Conservation (phyloP, 2,888 invertebrate species). For the Rotaria macrura region DNA sequence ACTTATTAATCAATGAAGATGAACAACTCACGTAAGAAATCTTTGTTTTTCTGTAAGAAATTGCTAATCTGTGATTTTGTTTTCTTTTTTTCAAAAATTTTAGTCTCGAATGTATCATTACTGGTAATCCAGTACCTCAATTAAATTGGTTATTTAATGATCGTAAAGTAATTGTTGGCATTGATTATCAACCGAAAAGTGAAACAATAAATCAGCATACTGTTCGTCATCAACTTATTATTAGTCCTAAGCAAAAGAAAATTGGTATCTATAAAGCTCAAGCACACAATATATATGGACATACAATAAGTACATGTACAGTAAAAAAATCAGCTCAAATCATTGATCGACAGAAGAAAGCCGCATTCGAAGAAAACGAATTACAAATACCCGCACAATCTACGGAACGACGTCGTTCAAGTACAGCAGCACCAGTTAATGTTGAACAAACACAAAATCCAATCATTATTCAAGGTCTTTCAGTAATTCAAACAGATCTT, state of each 20-base stretch:
- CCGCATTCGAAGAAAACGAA: not conserved
- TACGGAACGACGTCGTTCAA: not conserved
- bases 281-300: not conserved
- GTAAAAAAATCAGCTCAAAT: not conserved
- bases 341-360: not conserved
- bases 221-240: not conserved
- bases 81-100: not conserved
- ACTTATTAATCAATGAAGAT: not conserved
- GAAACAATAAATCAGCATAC: not conserved
- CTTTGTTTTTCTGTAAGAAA: not conserved
- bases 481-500: not conserved
- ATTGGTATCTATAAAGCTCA: not conserved
- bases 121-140: constrained; percentile 18
- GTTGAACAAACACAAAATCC: not conserved
- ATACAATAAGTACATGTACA: not conserved
- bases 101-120: constrained; percentile 13
- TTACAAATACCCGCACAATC: not conserved
- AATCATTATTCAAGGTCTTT: not conserved
- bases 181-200: not conserved
- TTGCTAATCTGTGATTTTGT: no score
- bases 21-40: not conserved
- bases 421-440: not conserved
- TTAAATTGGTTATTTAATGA: constrained; percentile 28
- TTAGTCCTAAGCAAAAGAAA: constrained; percentile 9
- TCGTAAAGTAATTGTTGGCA: not conserved